Base-by-base conservation (phyloP, 92 coral and sea anemone species). In the Palythoa grandiflora region DNA sequence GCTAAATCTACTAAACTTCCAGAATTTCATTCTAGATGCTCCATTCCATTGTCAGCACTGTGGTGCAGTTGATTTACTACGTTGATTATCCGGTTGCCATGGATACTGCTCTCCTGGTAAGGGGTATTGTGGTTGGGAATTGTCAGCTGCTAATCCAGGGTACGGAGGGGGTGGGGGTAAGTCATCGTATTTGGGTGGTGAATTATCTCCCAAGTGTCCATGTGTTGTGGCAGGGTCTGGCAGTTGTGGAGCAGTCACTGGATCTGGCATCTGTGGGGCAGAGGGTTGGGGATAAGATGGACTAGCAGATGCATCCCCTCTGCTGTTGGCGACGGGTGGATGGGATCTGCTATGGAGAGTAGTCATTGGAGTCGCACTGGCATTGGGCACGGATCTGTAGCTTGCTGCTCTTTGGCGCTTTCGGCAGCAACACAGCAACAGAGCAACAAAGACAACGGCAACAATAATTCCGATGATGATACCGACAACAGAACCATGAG, bases 111-210 rank as follows among this genome's bases (percentile, higher is more conserved):
- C 70, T 6, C 70, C 70, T n/a, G 70, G 70, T 63, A 17, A 1
- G 28, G 70, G 70, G 70, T 63, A 63, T 21, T 63, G 70, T 17
- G 70, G 70, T 17, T 63, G 70, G 5, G 50, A 44, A 2, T 0
- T 44, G 5, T 63, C 70, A 63, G 70, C 20, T 17, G 21, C 8
- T 17, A 17, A 5, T 6, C 70, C 70, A 63, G 70, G 70, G 20
- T 63, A 63, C 35, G 70, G 70, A 16, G 70, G 70, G 70, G 70
- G 70, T 61, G 70, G 70, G 70, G 70, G 70, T 63, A 63, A 63
- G 70, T 63, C 70, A 10, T 63, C 70, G n/a, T 63, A 63, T 7
- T 63, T 17, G 19, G 70, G 70, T 1, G 36, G 70, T 9, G 35
- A 2, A 17, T 63, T 35, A 3, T 21, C 36, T 20, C 20, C 20